Conservation (phyloP, 1,140 invertebrate genomes). For the Papilio polytes region DNA sequence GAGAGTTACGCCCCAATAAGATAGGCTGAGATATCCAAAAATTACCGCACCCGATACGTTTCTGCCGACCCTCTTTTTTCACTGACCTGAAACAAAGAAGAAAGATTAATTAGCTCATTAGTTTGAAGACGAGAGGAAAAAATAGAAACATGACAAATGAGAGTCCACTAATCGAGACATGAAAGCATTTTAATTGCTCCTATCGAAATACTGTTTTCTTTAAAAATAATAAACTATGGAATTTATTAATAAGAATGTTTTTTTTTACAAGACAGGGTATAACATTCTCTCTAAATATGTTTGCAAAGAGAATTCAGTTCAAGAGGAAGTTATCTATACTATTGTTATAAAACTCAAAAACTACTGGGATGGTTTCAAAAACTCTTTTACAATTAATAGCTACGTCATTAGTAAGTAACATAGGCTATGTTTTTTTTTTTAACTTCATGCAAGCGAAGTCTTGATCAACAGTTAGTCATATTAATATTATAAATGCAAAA, state of each 20-base stretch:
- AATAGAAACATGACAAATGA: slow-evolving; percentile 11
- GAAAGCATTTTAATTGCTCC: slow-evolving; percentile 11
- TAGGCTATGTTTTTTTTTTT: too few relatives aligned
- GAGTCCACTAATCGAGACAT: background rate
- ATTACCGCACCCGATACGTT: slow-evolving; percentile 35
- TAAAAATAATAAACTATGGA: background rate
- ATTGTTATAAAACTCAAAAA: too few relatives aligned
- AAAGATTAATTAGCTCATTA: slow-evolving; percentile 24
- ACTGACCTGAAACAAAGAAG: slow-evolving; percentile 52
- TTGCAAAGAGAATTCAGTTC: too few relatives aligned
- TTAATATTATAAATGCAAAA: too few relatives aligned
- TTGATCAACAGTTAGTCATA: too few relatives aligned
- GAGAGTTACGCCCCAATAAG: slow-evolving; percentile 30
- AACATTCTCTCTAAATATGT: too few relatives aligned
- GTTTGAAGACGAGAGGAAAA: slow-evolving; percentile 5
- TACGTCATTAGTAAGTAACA: background rate
- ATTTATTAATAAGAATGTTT: too few relatives aligned
- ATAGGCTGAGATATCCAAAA: slow-evolving; percentile 15
- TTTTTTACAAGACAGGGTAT: too few relatives aligned
- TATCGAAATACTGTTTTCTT: background rate
- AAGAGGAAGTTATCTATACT: too few relatives aligned
- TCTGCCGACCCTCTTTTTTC: slow-evolving; percentile 30
- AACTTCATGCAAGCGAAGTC: too few relatives aligned
- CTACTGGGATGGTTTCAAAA: too few relatives aligned
- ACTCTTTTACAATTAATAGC: too few relatives aligned